Evolutionary conservation across 2,888 invertebrate genomes (phyloP), one percentile per base, ranked within the genome.

Genomic region (Carpatolechia fugitivella): DNA sequence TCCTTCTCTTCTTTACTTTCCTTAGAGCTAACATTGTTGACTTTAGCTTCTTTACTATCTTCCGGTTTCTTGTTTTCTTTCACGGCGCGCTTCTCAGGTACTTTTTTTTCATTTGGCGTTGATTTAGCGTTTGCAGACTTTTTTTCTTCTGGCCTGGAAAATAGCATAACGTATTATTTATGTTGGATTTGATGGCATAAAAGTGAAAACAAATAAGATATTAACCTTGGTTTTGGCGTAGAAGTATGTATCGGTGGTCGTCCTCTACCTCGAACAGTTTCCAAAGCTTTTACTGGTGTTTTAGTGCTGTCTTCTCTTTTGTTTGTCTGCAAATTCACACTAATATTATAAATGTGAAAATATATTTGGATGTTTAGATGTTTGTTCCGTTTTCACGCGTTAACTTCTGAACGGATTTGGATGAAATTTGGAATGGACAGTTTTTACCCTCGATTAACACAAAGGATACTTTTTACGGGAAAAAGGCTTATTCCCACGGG

Each of bases 21-120:
- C 56, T 76, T 81, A 11, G 58, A 51, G 47, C 56, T 74, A 13
- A 61, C 63, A 40, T 72, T 74, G 46, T 67, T 72, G 10, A 60
- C 58, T 56, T 78, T 83, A 0, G 56, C 49, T 16, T 82, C 81
- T 57, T 80, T 84, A 1, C 49, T 60, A 38, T 86, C 88, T 68
- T 82, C 88, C 20, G 82, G 78, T 55, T 86, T 86, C 54, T 86
- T 85, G 59, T 81, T 85, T 55, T 85, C 84, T 75, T 86, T 88
- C 31, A 78, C 24, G 0, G 64, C 46, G 14, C 80, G 78, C 20
- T 77, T 77, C 48, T 85, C 85, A 0, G 62, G 58, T 16, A 59
- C 16, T 57, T 80, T 81, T 61, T 79, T 87, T 36, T 85, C 87
- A 1, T 63, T 35, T 3, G 68, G 54, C 0, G 70, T 65, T 1